Evolutionary conservation across 2,888 invertebrate species (phyloP).

Genomic region (Mamestra brassicae): DNA sequence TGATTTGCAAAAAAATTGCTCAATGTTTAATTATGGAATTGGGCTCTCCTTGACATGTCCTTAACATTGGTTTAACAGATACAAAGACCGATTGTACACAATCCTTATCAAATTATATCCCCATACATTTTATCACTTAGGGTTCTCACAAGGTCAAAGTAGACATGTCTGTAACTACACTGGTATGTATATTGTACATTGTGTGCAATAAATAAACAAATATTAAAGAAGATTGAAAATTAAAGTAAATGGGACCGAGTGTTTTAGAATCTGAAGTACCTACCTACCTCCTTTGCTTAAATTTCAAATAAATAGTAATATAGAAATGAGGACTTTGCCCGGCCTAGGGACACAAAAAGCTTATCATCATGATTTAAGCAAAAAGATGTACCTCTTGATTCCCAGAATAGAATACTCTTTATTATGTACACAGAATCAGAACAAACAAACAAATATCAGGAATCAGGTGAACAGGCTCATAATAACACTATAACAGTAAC

Average conservation of each 20-base stretch:
- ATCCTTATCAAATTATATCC: slow-evolving; percentile 10
- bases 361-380: no score
- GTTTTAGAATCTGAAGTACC: background rate
- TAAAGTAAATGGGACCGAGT: background rate
- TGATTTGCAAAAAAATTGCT: background rate
- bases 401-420: background rate
- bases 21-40: background rate
- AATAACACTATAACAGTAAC: background rate
- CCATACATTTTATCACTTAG: no score
- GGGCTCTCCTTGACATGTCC: background rate
- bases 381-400: background rate
- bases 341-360: no score
- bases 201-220: no score
- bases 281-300: no score
- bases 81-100: slow-evolving; percentile 20
- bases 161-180: no score
- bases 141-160: background rate
- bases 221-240: background rate
- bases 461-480: background rate
- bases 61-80: background rate
- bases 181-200: no score
- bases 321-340: no score
- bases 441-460: no score
- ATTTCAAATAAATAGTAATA: no score
- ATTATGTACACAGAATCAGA: no score